Conservation (phyloP, 2,113 vertebrate species). For the cattle (Bos taurus) region ARS-UCD2.0 NC_037357.1:99337501-99338000, state of each 20-base stretch:
- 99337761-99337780: neutral
- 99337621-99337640: neutral
- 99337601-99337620: neutral
- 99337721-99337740: slow-evolving; percentile 19
- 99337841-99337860: neutral
- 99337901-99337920: neutral
- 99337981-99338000: neutral
- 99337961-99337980: neutral
- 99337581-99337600: slow-evolving; percentile 4
- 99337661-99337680: slow-evolving; percentile 24
- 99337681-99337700: neutral
- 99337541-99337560: slow-evolving; percentile 28
- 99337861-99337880: neutral
- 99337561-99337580: slow-evolving; percentile 30
- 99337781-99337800: neutral
- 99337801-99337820: neutral
- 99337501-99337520: neutral
- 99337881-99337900: neutral
- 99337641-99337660: neutral
- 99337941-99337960: neutral
- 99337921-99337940: neutral
- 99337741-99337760: slow-evolving; percentile 14
- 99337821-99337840: neutral
- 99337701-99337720: neutral
- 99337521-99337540: neutral